Evolutionary conservation across 2,113 vertebrate species (phyloP).

Genomic region (Piaya cayana): DNA sequence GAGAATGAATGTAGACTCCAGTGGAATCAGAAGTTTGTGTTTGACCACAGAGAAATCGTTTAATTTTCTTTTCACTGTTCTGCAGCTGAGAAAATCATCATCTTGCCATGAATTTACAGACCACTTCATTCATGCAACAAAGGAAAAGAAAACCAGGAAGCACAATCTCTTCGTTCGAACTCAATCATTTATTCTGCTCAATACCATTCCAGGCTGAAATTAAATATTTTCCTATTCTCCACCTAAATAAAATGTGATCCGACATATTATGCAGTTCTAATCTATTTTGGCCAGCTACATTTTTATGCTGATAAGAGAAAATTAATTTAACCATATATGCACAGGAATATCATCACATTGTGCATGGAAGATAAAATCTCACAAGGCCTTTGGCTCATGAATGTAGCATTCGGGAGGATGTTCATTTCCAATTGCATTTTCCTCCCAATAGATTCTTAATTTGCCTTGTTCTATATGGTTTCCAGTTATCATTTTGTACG

Average conservation of each 20-base stretch:
- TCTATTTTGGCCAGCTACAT: slow-evolving; percentile 44
- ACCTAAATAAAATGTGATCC: slow-evolving; percentile 34
- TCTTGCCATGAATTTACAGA: not conserved
- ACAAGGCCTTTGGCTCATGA: not conserved
- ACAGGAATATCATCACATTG: slow-evolving; percentile 24
- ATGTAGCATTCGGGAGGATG: slow-evolving; percentile 46
- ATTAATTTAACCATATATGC: slow-evolving; percentile 54
- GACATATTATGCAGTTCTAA: slow-evolving; percentile 33
- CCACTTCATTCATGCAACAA: not conserved
- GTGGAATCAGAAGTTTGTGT: not conserved
- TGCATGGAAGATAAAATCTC: slow-evolving; percentile 43
- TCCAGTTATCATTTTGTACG: slow-evolving; percentile 55
- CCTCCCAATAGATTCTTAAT: slow-evolving; percentile 57
- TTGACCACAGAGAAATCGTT: not conserved
- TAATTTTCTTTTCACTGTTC: not conserved
- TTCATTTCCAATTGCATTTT: slow-evolving; percentile 53
- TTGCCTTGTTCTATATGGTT: slow-evolving; percentile 68
- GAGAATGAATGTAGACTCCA: not conserved
- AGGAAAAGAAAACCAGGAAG: not conserved
- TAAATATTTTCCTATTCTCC: slow-evolving; percentile 41
- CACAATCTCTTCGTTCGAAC: slow-evolving; percentile 35
- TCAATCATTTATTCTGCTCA: slow-evolving; percentile 28
- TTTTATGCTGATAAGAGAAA: slow-evolving; percentile 48
- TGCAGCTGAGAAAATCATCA: not conserved
- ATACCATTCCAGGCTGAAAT: slow-evolving; percentile 12